Conservation (phyloP, 2,113 vertebrate species). For the Corydoras maculifer region DNA sequence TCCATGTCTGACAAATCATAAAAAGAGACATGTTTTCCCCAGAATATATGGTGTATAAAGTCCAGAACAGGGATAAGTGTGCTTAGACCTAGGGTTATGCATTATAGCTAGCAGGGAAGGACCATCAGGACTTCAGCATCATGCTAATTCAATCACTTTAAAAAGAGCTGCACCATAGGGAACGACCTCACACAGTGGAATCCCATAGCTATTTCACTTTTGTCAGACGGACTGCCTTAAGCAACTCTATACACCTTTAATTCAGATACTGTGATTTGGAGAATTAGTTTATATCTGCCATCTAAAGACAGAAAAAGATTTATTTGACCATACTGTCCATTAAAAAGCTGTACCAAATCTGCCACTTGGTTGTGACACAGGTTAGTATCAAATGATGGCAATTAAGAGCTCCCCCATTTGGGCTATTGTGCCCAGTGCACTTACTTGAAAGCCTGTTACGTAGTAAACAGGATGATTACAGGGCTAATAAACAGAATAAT, state of each 20-base stretch:
- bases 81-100: slow-evolving; percentile 47
- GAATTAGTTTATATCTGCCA: neutral
- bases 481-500: neutral
- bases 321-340: slow-evolving; percentile 56
- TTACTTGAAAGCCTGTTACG: too few relatives aligned
- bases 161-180: slow-evolving; percentile 52
- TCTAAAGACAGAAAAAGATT: slow-evolving; percentile 65
- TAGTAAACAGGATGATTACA: neutral
- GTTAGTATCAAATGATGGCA: too few relatives aligned
- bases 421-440: too few relatives aligned
- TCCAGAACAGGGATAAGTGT: slow-evolving; percentile 30
- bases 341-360: slow-evolving; percentile 44
- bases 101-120: slow-evolving; percentile 50
- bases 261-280: slow-evolving; percentile 47
- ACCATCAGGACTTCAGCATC: slow-evolving; percentile 46
- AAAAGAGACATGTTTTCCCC: too few relatives aligned
- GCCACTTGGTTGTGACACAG: slow-evolving; percentile 8
- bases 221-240: slow-evolving; percentile 60
- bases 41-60: slow-evolving; percentile 4
- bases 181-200: slow-evolving; percentile 50
- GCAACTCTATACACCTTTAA: slow-evolving; percentile 51
- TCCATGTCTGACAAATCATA: too few relatives aligned
- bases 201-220: slow-evolving; percentile 48
- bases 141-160: slow-evolving; percentile 59
- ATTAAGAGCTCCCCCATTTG: too few relatives aligned